Conservation (phyloP, 2,113 vertebrate species). For the Gasterosteus aculeatus region DNA sequence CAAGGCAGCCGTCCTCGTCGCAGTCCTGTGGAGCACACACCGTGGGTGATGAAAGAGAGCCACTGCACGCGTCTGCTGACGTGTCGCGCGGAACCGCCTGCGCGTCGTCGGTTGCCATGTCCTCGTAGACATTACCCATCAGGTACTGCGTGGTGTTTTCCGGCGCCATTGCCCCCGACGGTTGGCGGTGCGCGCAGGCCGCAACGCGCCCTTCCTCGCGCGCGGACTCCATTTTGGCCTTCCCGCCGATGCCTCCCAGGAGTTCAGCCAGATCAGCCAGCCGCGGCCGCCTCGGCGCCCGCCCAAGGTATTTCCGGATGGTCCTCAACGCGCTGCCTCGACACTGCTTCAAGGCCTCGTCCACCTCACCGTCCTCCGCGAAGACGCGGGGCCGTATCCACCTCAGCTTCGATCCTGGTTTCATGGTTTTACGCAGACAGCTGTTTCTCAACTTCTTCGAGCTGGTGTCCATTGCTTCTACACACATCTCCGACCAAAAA, state of each 20-base stretch:
- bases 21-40: constrained; percentile 37
- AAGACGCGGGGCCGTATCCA: constrained; percentile 29
- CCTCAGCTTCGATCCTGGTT: not conserved
- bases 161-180: constrained; percentile 68
- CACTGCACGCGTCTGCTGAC: not conserved
- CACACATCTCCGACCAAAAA: constrained; percentile 59
- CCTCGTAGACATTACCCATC: constrained; percentile 73
- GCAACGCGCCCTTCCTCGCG: not conserved
- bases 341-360: not conserved
- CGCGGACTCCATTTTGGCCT: accelerated
- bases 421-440: constrained; percentile 1
- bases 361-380: not conserved
- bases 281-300: constrained; percentile 1
- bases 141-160: constrained; percentile 82
- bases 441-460: not conserved
- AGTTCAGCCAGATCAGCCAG: not conserved
- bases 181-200: not conserved
- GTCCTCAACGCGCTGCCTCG: not conserved
- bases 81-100: not conserved
- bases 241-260: accelerated
- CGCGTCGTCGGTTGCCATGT: constrained; percentile 10
- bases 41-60: not conserved
- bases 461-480: constrained; percentile 43
- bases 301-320: constrained; percentile 14
- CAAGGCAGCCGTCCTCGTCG: constrained; percentile 55